Base-by-base conservation (phyloP, 2,888 invertebrate genomes). In the Drosophila paranaensis region DNA sequence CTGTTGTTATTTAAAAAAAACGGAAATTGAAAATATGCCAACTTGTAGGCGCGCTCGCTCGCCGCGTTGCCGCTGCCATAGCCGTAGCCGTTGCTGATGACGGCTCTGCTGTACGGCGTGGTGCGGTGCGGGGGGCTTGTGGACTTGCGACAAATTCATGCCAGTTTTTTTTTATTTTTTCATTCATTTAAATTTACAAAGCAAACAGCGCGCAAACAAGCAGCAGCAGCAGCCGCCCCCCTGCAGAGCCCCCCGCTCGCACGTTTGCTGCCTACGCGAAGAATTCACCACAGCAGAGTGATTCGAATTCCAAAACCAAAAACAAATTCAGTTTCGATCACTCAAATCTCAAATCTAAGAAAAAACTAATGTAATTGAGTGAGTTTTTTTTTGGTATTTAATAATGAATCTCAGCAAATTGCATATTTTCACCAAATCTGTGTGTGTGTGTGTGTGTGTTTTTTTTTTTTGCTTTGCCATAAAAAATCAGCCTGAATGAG, bases 1-100 rank as follows among this genome's bases (percentile, higher is more conserved):
- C 54, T 77, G 72, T 50, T 61, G 71, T 57, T 82, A 77, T 75
- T 76, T 71, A 40, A 50, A 57, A 79, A 87, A 89, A 91, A 91
- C 91, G 91, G 91, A 91, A 91, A 91, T 90, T 91, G 90, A 91
- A 91, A 91, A 91, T 91, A 91, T 91, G 91, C 91, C 90, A 91
- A 91, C 90, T 91, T 91, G 91, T 91, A 91, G 91, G 91, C 91
- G 91, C 91, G 88, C 78, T 80, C 79, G 79, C 64, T 81, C 60
- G 79, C 51, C 62, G 65, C 79, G 64, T 60, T 81, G 54, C 39
- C 53, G 25, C 3, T 39, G 53, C 51, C 53, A 39, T 11, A 27
- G 27, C 27, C 39, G 27, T 4, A 39, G 53, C 10, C 9, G 37
- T 14, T 53, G 30, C 30, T 42, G 79, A 39, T 62, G 68, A 57